Percentiles rank a stretch among this genome's conserved stretches.
phyloP scores from a whole-genome alignment of 2,888 invertebrate genomes.

The Mellilla xanthometata region DNA sequence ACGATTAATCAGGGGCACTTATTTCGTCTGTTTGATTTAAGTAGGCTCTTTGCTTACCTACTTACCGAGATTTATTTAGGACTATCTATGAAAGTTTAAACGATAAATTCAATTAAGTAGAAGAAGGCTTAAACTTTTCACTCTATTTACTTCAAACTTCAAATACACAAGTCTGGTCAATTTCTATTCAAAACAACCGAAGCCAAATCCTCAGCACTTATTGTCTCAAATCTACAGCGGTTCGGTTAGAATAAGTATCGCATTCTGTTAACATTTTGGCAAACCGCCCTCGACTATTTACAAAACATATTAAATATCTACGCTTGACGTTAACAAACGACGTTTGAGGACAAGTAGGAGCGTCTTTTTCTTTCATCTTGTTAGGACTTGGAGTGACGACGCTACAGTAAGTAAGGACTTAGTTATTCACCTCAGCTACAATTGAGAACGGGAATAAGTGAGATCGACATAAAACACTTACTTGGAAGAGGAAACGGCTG shows the following conservation, averaged over 20 bases:
- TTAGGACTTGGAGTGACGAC: slow-evolving; percentile 3
- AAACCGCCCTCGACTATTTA: slow-evolving; percentile 50
- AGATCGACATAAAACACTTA: slow-evolving; percentile 48
- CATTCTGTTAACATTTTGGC: slow-evolving; percentile 54
- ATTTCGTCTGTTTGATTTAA: slow-evolving; percentile 16
- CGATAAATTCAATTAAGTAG: background rate
- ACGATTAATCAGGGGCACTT: slow-evolving; percentile 21
- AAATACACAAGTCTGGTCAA: too few relatives aligned
- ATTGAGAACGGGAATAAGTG: slow-evolving; percentile 45
- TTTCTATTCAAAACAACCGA: background rate
- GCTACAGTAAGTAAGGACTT: slow-evolving; percentile 25
- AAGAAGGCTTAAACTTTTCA: too few relatives aligned
- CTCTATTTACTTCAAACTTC: too few relatives aligned
- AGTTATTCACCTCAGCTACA: slow-evolving; percentile 51
- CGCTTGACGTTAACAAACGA: slow-evolving; percentile 53
- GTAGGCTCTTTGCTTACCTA: slow-evolving; percentile 1
- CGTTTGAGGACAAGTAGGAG: slow-evolving; percentile 21
- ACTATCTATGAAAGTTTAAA: background rate
- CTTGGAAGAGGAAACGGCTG: slow-evolving; percentile 43
- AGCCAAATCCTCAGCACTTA: slow-evolving; percentile 33
- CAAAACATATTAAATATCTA: slow-evolving; percentile 52
- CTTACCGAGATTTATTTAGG: slow-evolving; percentile 3
- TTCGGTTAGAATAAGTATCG: slow-evolving; percentile 43
- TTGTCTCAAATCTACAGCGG: slow-evolving; percentile 32
- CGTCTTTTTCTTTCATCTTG: slow-evolving; percentile 9